These are phyloP conservation scores for Nemotelus nigrinus DNA, from an alignment of 2,888 invertebrate species.

Conservation along the genomic window DNA sequence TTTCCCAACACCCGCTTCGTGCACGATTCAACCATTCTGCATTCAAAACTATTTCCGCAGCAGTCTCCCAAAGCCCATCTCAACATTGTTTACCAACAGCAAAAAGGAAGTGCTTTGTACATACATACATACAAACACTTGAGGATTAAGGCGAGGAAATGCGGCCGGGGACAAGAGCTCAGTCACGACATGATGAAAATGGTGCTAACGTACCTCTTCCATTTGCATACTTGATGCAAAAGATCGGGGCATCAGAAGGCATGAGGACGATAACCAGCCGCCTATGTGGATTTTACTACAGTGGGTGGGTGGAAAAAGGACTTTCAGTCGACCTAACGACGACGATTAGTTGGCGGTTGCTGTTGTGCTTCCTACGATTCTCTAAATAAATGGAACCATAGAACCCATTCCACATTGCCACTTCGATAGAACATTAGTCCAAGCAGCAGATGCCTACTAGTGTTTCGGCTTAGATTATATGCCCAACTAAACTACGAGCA, in stretches of 20 bases:
- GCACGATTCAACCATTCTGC: slow-evolving; percentile 20
- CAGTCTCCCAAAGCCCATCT: slow-evolving; percentile 26
- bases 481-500: slow-evolving; percentile 7
- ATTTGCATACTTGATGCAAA: slow-evolving; percentile 30
- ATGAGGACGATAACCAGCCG: slow-evolving; percentile 21
- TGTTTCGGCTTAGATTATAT: slow-evolving; percentile 11
- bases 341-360: slow-evolving; percentile 5
- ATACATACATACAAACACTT: background rate
- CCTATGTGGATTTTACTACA: background rate
- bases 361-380: slow-evolving; percentile 19
- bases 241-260: background rate
- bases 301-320: background rate
- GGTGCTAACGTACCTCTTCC: slow-evolving; percentile 37
- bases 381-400: slow-evolving; percentile 28
- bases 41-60: slow-evolving; percentile 40
- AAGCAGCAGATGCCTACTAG: slow-evolving; percentile 33
- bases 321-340: slow-evolving; percentile 1
- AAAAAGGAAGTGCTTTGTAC: slow-evolving; percentile 13
- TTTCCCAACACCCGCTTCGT: background rate
- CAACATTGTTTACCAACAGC: slow-evolving; percentile 21
- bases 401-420: slow-evolving; percentile 7
- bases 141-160: background rate
- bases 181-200: slow-evolving; percentile 32
- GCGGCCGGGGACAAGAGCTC: background rate
- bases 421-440: slow-evolving; percentile 16